phyloP scores from a whole-genome alignment of 2,797 vertebrate genomes.

The Darevskia nairensis region DNA sequence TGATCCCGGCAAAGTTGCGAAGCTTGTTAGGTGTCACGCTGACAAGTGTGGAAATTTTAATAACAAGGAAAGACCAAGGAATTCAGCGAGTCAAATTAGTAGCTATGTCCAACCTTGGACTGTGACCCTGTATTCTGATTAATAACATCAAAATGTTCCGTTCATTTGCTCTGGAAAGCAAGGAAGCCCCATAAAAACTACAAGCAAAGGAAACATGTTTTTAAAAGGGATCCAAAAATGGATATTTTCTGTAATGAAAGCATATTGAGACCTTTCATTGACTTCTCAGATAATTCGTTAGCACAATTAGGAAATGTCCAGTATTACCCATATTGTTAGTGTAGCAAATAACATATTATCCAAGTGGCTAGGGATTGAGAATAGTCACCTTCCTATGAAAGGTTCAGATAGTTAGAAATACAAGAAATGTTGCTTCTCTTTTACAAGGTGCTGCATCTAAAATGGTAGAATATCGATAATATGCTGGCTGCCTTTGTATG shows the following conservation, averaged over 20 bases:
- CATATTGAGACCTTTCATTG: background rate
- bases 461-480: background rate
- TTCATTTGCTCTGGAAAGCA: conserved; percentile 32
- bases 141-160: conserved; percentile 32
- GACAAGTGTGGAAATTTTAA: background rate
- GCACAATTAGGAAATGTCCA: background rate
- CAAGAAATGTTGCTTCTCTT: background rate
- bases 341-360: background rate
- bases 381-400: background rate
- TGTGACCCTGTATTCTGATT: background rate
- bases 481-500: background rate
- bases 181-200: conserved; percentile 19
- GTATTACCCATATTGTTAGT: background rate
- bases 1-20: background rate
- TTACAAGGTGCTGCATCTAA: background rate
- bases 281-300: background rate
- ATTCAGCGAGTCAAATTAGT: conserved; percentile 7
- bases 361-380: background rate
- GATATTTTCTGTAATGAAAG: background rate
- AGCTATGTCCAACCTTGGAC: background rate
- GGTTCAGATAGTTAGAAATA: background rate
- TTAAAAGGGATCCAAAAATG: background rate
- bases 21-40: background rate
- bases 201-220: conserved; percentile 39
- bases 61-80: background rate